Base-by-base conservation (phyloP, 2,888 invertebrate species). In the Chrysolina haemoptera region DNA sequence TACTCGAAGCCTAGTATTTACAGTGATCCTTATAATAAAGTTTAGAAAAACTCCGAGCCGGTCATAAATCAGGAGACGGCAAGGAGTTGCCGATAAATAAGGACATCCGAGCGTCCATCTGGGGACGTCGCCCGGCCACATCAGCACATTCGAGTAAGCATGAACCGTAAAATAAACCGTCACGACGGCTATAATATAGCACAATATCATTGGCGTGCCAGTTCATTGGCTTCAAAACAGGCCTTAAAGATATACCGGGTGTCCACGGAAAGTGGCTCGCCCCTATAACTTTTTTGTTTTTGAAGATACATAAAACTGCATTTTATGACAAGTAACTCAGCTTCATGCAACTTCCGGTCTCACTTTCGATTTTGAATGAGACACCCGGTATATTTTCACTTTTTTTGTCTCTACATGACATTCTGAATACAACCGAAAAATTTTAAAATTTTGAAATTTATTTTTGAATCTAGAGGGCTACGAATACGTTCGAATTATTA, bases 81-180 rank as follows among this genome's bases (percentile, higher is more conserved):
- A 80, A 82, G 83, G 81, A 83, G 81, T 81, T 81, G 79, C 82
- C 84, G 84, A 85, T 85, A 85, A 85, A 85, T 85, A 85, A 85
- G 83, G 81, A 83, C 83, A 81, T 83, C 82, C 81, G 70, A 64
- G 55, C 53, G 76, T 76, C 73, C 70, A 73, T 73, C 76, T 73
- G 73, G 70, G 71, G 69, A 63, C 53, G 64, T 59, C 62, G 69
- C 27, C 68, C 14, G 53, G 75, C 73, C 73, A 70, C 65, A 76
- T 76, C 75, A 73, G 75, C 75, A 73, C 75, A 72, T 76, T 65
- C 62, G 64, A 35, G 63, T 55, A 62, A 67, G 64, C 70, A 59
- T 55, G 70, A 59, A 68, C 71, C 70, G 75, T 76, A 76, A 76
- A 76, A 76, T 76, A 70, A 76, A 76, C 67, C 70, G 70, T 68